Percentiles rank a stretch among this genome's conserved stretches.
Evolutionary conservation across 1,140 invertebrate species (phyloP).

Genomic region (Drosophila ohnishii): DNA sequence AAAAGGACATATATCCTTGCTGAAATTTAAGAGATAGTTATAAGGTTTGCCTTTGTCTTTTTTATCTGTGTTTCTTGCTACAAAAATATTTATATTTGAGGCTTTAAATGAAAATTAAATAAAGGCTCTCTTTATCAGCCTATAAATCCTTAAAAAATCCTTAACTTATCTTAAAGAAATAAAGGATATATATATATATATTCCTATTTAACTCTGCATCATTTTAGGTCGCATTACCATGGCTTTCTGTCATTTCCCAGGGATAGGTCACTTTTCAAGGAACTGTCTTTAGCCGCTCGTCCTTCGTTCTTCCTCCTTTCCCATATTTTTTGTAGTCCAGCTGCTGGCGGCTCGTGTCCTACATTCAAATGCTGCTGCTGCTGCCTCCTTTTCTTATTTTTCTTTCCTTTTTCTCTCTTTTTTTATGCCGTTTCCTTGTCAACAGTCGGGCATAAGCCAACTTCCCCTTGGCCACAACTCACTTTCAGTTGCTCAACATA

Average conservation of each 20-base stretch:
- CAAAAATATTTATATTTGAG: not conserved
- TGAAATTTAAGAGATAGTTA: conserved; percentile 21
- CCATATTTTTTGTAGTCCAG: conserved; percentile 15
- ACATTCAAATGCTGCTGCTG: conserved; percentile 55
- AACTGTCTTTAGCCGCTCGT: conserved; percentile 8
- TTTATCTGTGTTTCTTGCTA: not conserved
- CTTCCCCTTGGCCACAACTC: conserved; percentile 34
- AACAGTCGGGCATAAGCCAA: conserved; percentile 38
- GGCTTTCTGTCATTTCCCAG: conserved; percentile 4
- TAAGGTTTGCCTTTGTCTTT: not conserved
- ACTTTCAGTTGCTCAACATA: conserved; percentile 57
- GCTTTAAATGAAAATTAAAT: not conserved
- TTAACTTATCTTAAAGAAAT: not conserved
- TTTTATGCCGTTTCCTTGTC: conserved; percentile 30
- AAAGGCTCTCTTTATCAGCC: not conserved
- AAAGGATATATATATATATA: not conserved
- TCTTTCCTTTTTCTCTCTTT: conserved; percentile 1
- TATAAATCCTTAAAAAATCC: not conserved
- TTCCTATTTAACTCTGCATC: not conserved
- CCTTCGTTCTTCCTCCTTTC: conserved; percentile 4
- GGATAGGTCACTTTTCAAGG: conserved; percentile 18
- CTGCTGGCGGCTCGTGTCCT: conserved; percentile 31
- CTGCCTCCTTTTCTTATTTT: conserved; percentile 14
- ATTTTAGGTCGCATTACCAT: not conserved
- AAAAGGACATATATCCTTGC: not conserved